phyloP scores from a whole-genome alignment of 2,888 invertebrate genomes.

The Acleris holmiana region DNA sequence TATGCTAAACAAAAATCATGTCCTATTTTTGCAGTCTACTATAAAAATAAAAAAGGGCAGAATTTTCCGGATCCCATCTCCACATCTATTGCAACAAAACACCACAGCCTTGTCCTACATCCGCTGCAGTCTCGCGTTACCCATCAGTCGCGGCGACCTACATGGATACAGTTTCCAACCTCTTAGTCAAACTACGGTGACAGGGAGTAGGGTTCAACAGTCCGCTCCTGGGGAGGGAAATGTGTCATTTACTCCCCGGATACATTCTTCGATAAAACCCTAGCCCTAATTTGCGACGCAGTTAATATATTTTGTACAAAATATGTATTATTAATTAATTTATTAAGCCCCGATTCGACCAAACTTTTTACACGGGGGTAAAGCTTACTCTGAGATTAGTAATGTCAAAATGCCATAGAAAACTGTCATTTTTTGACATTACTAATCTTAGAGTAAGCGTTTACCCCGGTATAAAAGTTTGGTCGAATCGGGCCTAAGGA shows the following conservation, averaged over 20 bases:
- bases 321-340: too few relatives aligned
- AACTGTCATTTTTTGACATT: too few relatives aligned
- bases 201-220: conserved; percentile 19
- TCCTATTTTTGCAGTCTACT: too few relatives aligned
- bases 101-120: conserved; percentile 23
- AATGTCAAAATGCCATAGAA: too few relatives aligned
- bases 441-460: too few relatives aligned
- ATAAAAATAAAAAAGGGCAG: background rate
- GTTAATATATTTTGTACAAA: too few relatives aligned
- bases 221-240: background rate
- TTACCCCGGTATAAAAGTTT: too few relatives aligned
- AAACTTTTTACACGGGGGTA: too few relatives aligned
- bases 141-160: conserved; percentile 30
- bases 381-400: too few relatives aligned
- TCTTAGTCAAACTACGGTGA: conserved; percentile 22
- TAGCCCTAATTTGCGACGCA: conserved; percentile 2
- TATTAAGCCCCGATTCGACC: too few relatives aligned
- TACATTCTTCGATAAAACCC: background rate
- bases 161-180: conserved; percentile 29
- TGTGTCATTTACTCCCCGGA: conserved; percentile 9
- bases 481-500: too few relatives aligned
- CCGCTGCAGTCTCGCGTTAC: conserved; percentile 24
- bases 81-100: conserved; percentile 20
- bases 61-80: conserved; percentile 1
- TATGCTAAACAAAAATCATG: too few relatives aligned